Evolutionary conservation across 2,113 vertebrate species (phyloP), one percentile per base, ranked within the genome.

Genomic region (Calidris pygmaea): DNA sequence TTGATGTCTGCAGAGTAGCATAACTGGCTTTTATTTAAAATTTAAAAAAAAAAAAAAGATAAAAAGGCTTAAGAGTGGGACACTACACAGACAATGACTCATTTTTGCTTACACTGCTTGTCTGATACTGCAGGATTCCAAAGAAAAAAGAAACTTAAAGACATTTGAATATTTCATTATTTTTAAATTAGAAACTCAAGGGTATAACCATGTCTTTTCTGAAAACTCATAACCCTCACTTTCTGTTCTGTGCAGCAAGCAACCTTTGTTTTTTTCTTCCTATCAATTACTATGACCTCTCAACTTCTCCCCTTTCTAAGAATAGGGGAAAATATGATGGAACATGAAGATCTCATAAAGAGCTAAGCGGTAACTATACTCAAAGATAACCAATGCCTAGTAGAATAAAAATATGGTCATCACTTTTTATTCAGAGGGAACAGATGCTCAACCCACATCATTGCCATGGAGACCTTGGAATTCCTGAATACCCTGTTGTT

Each of bases 391-490:
- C n/a, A 87, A 8, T 58, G 59, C 34, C n/a, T 58, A 53, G 24
- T 29, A 85, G 32, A 50, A 76, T 66, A 55, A 83, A 94, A 94
- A 87, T 63, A 65, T 18, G 75, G 56, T 35, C 63, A 80, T 55
- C 12, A 29, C 12, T 47, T 90, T 87, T 27, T 48, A 76, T 75
- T 93, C 35, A 41, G 14, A 53, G 70, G 56, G 87, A 92, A 72
- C 71, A 47, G 68, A 74, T 75, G 48, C 26, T 93, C 45, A 68
- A 43, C 47, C 50, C 65, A 59, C 67, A 87, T 52, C 43, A 90
- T 91, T 88, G 56, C 70, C 60, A 84, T 45, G 80, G 68, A 94
- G 78, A 96, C n/a, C 66, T 20, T 92, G 70, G 50, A 94, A 87
- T 89, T 81, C 52, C 66, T 41, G 60, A 74, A 39, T 39, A 71